Evolutionary conservation across 2,888 invertebrate species (phyloP), one percentile per base, ranked within the genome.

Genomic region (Microdon myrmicae): DNA sequence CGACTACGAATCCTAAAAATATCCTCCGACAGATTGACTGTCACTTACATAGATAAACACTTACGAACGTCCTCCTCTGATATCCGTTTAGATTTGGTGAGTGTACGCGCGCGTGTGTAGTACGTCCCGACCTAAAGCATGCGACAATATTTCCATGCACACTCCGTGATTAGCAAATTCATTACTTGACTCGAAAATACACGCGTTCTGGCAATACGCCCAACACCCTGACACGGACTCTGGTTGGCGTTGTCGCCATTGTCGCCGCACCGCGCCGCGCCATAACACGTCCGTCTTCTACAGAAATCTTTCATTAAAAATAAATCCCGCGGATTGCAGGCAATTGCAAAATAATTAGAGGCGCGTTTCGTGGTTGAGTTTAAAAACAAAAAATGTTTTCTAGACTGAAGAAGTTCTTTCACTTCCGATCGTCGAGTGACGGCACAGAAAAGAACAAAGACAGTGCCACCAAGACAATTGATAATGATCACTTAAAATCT

Each of bases 361-460:
- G 58, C 58, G 51, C 45, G 22, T 6, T 12, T 51, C 49, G 47
- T 51, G 12, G 12, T 9, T 3, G 26, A n/a, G 10, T 17, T 16
- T 14, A 32, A 20, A 14, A 19, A 22, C n/a, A n/a, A n/a, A n/a
- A 71, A 69, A 77, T 77, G 77, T 78, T 77, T 72, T 69, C 78
- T 55, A 71, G 75, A 69, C 75, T 77, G 68, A 75, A 74, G 38
- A 74, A 77, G 67, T 69, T 78, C 77, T 72, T 74, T 70, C 45
- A 76, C 73, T 68, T 68, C 69, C n/a, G 75, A 70, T 47, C 45
- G 31, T 48, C 68, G 60, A 20, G 25, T 39, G 51, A 48, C 47
- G 25, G 29, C 26, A 37, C 17, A 9, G 56, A 47, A 31, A 58
- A 64, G 43, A 51, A 48, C 34, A 43, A 61, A 31, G 43, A 49